phyloP scores from a whole-genome alignment of 2,888 invertebrate species.

The Cenopis cana region DNA sequence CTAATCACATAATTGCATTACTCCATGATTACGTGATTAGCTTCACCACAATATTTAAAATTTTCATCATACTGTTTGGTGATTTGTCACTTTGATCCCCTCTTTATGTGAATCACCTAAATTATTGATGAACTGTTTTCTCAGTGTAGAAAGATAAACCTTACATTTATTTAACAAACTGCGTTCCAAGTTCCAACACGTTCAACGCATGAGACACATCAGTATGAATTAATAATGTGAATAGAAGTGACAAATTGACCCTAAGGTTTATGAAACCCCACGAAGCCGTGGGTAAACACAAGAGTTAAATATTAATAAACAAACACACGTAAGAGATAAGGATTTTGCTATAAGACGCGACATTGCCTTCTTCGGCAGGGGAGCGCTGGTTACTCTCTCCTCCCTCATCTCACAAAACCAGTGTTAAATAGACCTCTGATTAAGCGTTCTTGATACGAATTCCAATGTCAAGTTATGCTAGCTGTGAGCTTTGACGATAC shows the following conservation, averaged over 20 bases:
- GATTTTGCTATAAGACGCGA: slow-evolving; percentile 10
- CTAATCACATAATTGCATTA: too few relatives aligned
- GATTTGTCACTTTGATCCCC: too few relatives aligned
- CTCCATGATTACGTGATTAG: too few relatives aligned
- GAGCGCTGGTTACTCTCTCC: not conserved
- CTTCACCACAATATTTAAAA: too few relatives aligned
- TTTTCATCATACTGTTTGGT: too few relatives aligned
- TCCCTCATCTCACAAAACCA: not conserved
- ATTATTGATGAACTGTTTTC: too few relatives aligned
- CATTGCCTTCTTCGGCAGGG: slow-evolving; percentile 6
- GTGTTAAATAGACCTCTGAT: not conserved
- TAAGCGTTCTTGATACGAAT: not conserved
- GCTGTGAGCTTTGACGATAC: not conserved
- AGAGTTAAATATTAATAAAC: slow-evolving; percentile 4
- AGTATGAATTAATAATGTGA: not conserved
- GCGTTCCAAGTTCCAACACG: too few relatives aligned
- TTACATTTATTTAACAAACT: too few relatives aligned
- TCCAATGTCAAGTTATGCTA: not conserved
- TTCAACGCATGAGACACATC: too few relatives aligned
- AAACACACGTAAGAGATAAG: slow-evolving; percentile 9
- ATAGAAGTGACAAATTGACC: not conserved
- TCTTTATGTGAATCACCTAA: too few relatives aligned
- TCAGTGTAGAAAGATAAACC: too few relatives aligned
- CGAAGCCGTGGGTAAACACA: not conserved
- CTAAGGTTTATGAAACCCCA: not conserved